phyloP scores from a whole-genome alignment of 1,140 invertebrate species.

The Episyrphus balteatus region DNA sequence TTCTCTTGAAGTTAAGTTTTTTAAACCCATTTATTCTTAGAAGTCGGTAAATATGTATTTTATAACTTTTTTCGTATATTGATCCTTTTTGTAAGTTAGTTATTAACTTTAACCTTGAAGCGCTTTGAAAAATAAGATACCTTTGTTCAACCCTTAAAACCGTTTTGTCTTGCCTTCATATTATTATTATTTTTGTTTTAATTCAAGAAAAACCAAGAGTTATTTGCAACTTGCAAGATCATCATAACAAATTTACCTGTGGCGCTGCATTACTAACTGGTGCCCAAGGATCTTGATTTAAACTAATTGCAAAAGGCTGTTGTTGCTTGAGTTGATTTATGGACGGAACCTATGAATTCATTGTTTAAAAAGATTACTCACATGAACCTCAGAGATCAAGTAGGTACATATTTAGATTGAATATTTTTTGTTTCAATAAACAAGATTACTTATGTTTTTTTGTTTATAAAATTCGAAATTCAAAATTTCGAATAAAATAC shows the following conservation, averaged over 20 bases:
- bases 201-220: too few relatives aligned
- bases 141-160: too few relatives aligned
- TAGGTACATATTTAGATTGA: neutral
- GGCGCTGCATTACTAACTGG: conserved; percentile 24
- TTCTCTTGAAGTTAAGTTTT: too few relatives aligned
- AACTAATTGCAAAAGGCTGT: conserved; percentile 34
- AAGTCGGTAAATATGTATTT: too few relatives aligned
- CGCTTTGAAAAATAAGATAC: too few relatives aligned
- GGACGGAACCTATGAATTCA: conserved; percentile 33
- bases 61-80: too few relatives aligned
- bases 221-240: too few relatives aligned
- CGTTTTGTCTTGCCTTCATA: too few relatives aligned
- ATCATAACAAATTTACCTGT: conserved; percentile 25
- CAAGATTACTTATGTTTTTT: neutral
- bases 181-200: too few relatives aligned
- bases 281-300: conserved; percentile 38
- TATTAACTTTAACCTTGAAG: too few relatives aligned
- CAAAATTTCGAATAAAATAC: neutral
- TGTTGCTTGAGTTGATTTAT: conserved; percentile 45
- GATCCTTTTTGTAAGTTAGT: too few relatives aligned
- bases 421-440: neutral
- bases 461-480: neutral
- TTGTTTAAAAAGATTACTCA: neutral
- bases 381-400: neutral
- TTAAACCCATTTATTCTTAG: too few relatives aligned